Evolutionary conservation across 2,888 invertebrate species (phyloP).

Genomic region (Galeopsomyia nigrocyanea): DNA sequence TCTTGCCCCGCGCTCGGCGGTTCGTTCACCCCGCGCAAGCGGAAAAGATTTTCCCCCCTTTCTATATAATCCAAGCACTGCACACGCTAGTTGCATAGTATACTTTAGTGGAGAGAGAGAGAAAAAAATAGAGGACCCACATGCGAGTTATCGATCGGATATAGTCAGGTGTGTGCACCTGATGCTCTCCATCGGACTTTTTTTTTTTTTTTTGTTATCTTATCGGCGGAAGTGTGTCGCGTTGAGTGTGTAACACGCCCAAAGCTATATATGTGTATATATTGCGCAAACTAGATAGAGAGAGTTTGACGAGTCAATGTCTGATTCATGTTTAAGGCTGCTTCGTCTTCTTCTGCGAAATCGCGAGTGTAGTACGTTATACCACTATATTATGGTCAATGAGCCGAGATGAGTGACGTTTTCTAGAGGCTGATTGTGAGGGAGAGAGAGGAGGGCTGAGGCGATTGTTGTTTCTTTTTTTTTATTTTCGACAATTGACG

Average conservation of each 20-base stretch:
- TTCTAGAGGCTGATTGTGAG: background rate
- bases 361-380: background rate
- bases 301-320: conserved; percentile 7
- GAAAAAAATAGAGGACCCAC: too few relatives aligned
- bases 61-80: too few relatives aligned
- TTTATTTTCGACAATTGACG: conserved; percentile 19
- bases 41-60: too few relatives aligned
- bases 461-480: background rate
- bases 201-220: conserved; percentile 16
- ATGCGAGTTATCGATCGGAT: too few relatives aligned
- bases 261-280: background rate
- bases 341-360: conserved; percentile 19
- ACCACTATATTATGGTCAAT: background rate
- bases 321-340: conserved; percentile 7
- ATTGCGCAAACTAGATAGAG: background rate
- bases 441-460: background rate
- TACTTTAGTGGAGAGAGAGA: too few relatives aligned
- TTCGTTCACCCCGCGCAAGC: too few relatives aligned
- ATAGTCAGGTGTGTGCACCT: conserved; percentile 12
- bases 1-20: too few relatives aligned
- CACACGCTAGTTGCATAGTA: too few relatives aligned
- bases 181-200: background rate
- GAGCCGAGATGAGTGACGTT: conserved; percentile 19
- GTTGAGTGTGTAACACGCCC: background rate
- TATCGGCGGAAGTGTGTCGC: conserved; percentile 34